phyloP scores from a whole-genome alignment of 1,140 invertebrate species.

The Dolichoris vasculosae region DNA sequence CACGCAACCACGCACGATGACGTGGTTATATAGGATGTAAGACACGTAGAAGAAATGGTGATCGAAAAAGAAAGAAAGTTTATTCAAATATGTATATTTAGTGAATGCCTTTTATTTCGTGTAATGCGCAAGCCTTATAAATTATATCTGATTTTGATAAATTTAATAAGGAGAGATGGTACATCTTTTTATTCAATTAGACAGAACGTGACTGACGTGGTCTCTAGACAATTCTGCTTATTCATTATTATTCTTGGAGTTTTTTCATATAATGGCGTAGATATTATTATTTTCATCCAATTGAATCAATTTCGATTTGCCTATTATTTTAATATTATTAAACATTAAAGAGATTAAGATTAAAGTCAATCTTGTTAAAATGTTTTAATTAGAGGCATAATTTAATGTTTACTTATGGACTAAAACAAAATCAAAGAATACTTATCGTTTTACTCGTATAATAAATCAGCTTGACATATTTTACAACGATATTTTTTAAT shows the following conservation, averaged over 20 bases:
- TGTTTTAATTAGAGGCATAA: not conserved
- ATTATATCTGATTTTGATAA: conserved; percentile 10
- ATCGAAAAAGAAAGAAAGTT: not conserved
- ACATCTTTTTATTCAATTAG: not conserved
- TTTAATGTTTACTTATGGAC: not conserved
- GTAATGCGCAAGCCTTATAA: not conserved
- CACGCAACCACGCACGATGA: not conserved
- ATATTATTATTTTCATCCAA: not conserved
- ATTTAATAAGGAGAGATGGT: not conserved
- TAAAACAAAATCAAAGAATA: too few species aligned
- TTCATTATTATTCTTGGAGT: not conserved
- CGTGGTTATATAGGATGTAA: not conserved
- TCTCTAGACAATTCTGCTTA: not conserved
- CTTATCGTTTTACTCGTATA: too few species aligned
- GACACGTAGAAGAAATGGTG: not conserved
- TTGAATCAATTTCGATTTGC: not conserved
- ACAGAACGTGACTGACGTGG: not conserved
- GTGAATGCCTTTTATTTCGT: not conserved
- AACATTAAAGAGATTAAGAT: not conserved
- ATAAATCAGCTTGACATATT: too few species aligned
- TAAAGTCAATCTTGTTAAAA: not conserved
- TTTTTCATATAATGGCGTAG: not conserved
- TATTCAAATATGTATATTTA: not conserved
- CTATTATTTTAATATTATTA: not conserved
- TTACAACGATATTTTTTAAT: too few species aligned